phyloP scores from a whole-genome alignment of 2,888 invertebrate genomes.

The Trilocha varians region DNA sequence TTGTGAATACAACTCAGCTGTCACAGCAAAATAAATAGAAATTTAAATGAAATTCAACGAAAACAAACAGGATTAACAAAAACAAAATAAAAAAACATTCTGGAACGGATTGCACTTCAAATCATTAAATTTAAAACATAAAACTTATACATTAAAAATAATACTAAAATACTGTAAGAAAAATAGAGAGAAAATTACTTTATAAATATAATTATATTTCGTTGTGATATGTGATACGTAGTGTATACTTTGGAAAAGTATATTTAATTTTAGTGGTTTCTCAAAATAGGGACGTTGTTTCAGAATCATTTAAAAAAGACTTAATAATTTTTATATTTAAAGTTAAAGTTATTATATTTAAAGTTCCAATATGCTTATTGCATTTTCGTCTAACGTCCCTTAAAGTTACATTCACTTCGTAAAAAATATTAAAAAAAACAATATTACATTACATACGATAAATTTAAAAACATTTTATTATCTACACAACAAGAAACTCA shows the following conservation, averaged over 20 bases:
- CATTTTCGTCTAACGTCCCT: too few relatives aligned
- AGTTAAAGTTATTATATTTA: too few relatives aligned
- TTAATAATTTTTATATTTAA: too few relatives aligned
- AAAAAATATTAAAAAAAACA: too few relatives aligned
- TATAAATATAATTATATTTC: slow-evolving; percentile 3
- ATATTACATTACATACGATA: too few relatives aligned
- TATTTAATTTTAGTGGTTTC: too few relatives aligned
- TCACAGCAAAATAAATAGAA: slow-evolving; percentile 29
- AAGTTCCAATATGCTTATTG: too few relatives aligned
- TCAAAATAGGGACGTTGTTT: too few relatives aligned
- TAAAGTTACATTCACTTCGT: too few relatives aligned
- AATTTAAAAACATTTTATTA: too few relatives aligned
- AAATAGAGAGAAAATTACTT: slow-evolving; percentile 1
- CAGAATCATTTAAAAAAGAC: too few relatives aligned
- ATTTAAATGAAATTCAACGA: slow-evolving; percentile 18
- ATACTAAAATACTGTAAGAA: background rate
- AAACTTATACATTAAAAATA: background rate
- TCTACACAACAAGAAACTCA: too few relatives aligned
- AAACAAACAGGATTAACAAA: slow-evolving; percentile 11
- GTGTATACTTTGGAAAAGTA: background rate
- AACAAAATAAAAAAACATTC: slow-evolving; percentile 7
- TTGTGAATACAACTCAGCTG: slow-evolving; percentile 40
- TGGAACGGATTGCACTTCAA: background rate
- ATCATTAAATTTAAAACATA: slow-evolving; percentile 1
- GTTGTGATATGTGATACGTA: slow-evolving; percentile 4